Base-by-base conservation (phyloP, 2,888 invertebrate genomes). In the Boloria selene region DNA sequence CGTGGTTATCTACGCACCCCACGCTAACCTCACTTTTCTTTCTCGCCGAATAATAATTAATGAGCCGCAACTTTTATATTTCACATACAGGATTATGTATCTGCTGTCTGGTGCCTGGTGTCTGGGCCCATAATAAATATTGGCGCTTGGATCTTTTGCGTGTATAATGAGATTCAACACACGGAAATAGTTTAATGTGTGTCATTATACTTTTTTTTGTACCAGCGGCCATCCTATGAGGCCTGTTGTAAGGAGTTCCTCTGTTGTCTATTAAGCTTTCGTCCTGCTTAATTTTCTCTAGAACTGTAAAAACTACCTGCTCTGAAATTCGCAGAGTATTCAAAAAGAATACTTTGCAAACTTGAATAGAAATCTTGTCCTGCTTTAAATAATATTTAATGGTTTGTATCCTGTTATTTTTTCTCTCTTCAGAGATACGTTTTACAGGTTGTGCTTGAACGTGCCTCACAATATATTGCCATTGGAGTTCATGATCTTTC, bases 121-220 rank as follows among this genome's bases (percentile, higher is more conserved):
- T n/a, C n/a, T n/a, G n/a, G n/a, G n/a, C n/a, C n/a, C n/a, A n/a
- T n/a, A n/a, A 31, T 31, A 31, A 31, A 31, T 31, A 31, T 31
- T 31, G 6, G 31, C 31, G 31, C 6, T 31, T 31, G 31, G 31
- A 6, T 31, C 6, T 31, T 6, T 31, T 31, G 31, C 31, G 31
- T 6, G 47, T 31, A 54, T 62, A 61, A 22, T 53, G 61, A 4
- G 55, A 26, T 31, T 63, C 50, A 10, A 50, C 44, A 13, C 7
- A 16, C 13, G 55, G 44, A 56, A 64, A 64, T 50, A 55, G 38
- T 5, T 64, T 14, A 42, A 64, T 64, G 16, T 64, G 63, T 18
- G 18, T 13, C 55, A 22, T 50, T 17, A 64, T n/a, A 42, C 38
- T 64, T 6, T 38, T 6, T 38, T 50, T 42, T 42, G 50, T 51